Percentiles rank a stretch among this genome's conserved stretches.
Conservation (phyloP, 2,888 invertebrate genomes). For the Dolichomitus sp. region DNA sequence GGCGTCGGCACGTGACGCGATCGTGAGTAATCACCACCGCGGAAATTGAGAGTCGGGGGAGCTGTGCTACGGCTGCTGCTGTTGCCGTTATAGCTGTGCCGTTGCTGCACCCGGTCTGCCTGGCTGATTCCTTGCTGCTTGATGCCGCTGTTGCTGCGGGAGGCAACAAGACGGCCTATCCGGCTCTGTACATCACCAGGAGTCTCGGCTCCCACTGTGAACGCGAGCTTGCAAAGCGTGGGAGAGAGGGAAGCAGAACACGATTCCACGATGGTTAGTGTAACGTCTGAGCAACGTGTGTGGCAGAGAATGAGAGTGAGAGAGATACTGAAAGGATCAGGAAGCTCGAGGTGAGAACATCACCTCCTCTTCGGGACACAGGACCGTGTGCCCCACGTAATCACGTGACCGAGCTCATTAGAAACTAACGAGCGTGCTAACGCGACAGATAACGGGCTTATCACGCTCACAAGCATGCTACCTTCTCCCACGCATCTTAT, state of each 20-base stretch:
- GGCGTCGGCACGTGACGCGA: conserved; percentile 65
- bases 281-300: not conserved
- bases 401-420: conserved; percentile 70
- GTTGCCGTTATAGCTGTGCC: conserved; percentile 51
- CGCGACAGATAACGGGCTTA: conserved; percentile 67
- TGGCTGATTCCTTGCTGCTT: conserved; percentile 43
- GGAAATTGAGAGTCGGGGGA: conserved; percentile 64
- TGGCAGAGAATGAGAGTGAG: not conserved
- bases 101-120: conserved; percentile 30
- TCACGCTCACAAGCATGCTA: conserved; percentile 42
- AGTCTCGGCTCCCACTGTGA: conserved; percentile 25
- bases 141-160: conserved; percentile 48
- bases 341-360: conserved; percentile 41
- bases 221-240: not conserved
- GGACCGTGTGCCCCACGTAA: conserved; percentile 46
- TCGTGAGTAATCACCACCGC: conserved; percentile 71
- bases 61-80: conserved; percentile 40
- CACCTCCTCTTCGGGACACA: conserved; percentile 37
- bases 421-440: conserved; percentile 70
- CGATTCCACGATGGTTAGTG: not conserved
- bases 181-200: conserved; percentile 42
- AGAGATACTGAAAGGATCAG: not conserved
- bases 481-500: conserved; percentile 30
- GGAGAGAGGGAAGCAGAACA: not conserved
- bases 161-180: conserved; percentile 50